Evolutionary conservation across 37 sponge, comb jelly and placozoan genomes (phyloP).

Genomic region (Bolinopsis microptera): DNA sequence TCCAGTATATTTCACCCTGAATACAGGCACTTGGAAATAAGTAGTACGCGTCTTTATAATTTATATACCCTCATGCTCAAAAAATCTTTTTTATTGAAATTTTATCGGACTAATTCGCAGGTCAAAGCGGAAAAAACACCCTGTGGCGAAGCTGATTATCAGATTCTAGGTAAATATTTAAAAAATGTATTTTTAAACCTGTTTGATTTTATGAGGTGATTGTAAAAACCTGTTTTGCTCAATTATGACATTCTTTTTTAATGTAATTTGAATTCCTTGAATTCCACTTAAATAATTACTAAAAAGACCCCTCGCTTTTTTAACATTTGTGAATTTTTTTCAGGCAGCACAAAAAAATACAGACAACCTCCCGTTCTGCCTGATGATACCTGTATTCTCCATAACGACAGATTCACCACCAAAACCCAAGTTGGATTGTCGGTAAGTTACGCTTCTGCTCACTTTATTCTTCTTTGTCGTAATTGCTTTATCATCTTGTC

Average conservation of each 20-base stretch:
- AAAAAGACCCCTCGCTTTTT: background rate
- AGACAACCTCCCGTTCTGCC: slow-evolving; percentile 5
- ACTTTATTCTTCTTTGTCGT: too few relatives aligned
- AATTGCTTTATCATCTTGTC: too few relatives aligned
- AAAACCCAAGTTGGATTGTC: background rate
- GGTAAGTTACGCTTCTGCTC: background rate
- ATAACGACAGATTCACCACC: background rate
- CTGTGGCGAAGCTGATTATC: slow-evolving; percentile 20
- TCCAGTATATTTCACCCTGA: background rate
- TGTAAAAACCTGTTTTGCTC: background rate
- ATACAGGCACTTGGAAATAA: too few relatives aligned
- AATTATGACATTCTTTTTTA: background rate
- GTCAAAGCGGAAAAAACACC: background rate
- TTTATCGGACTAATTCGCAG: background rate
- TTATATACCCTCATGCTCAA: too few relatives aligned
- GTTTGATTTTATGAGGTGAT: background rate
- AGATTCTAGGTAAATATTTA: background rate
- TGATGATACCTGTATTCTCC: slow-evolving; percentile 21
- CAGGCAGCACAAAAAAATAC: background rate
- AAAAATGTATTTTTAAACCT: background rate
- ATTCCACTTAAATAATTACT: too few relatives aligned
- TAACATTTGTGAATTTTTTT: background rate
- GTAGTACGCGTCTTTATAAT: too few relatives aligned
- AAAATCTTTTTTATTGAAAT: too few relatives aligned
- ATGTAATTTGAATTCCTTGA: too few relatives aligned